Evolutionary conservation across 2,797 vertebrate genomes (phyloP).

Genomic region (Potorous gilbertii): DNA sequence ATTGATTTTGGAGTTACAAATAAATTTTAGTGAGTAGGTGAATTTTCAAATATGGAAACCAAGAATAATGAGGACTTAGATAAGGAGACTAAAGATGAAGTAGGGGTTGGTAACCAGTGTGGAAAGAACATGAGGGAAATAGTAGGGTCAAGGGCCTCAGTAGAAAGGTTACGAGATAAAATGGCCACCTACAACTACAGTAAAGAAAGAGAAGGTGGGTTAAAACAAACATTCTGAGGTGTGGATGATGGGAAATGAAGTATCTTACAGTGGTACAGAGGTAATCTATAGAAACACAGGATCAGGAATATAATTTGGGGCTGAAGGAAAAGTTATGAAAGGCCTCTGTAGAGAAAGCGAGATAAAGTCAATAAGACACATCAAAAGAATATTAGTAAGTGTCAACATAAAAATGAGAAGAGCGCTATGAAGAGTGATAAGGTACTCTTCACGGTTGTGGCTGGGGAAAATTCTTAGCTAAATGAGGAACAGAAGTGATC

Average conservation of each 20-base stretch:
- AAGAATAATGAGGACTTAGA: background rate
- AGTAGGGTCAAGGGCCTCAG: background rate
- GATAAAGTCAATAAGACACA: background rate
- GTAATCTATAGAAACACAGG: background rate
- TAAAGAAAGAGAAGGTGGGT: background rate
- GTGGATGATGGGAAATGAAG: background rate
- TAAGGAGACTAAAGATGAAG: background rate
- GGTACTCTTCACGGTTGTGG: background rate
- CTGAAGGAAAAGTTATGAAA: background rate
- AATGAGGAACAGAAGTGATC: background rate
- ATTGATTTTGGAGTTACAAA: background rate
- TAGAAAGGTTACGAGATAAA: background rate
- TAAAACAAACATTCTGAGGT: background rate
- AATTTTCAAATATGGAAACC: background rate
- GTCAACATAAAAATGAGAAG: background rate
- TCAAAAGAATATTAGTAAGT: background rate
- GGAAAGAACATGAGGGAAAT: background rate
- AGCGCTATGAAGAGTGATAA: background rate
- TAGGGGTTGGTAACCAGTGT: background rate
- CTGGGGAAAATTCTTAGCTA: background rate
- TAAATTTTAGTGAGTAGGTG: background rate
- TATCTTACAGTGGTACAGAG: background rate
- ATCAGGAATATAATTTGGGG: background rate
- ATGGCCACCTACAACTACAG: background rate
- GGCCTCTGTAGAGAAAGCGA: background rate